These are phyloP conservation scores for Ailuropoda melanoleuca DNA, from an alignment of 2,113 vertebrate species.

Conservation along the genomic window DNA sequence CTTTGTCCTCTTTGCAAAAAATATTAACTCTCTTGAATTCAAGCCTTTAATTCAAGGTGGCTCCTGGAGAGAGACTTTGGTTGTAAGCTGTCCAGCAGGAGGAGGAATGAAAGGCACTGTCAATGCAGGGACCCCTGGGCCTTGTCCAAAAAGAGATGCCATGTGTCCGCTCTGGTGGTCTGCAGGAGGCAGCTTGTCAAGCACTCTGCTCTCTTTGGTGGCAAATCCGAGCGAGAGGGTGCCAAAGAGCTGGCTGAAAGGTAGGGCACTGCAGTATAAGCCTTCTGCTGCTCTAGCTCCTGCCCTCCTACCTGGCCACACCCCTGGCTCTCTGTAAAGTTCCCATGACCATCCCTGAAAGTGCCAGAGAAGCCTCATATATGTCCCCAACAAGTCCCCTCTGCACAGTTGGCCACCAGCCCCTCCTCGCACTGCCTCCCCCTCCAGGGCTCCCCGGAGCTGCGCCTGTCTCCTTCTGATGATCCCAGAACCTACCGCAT, in stretches of 20 bases:
- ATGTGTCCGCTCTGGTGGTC: not conserved
- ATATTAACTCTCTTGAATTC: not conserved
- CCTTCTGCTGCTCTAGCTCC: not conserved
- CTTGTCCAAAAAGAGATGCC: not conserved
- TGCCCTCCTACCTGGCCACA: not conserved
- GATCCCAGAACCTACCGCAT: too few relatives aligned
- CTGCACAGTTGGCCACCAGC: not conserved
- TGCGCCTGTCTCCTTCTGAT: not conserved
- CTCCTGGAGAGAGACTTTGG: not conserved
- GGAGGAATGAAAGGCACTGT: not conserved
- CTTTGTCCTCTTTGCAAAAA: constrained; percentile 1
- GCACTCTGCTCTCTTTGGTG: not conserved
- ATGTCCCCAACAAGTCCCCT: not conserved
- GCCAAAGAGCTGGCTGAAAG: not conserved
- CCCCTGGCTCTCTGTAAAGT: not conserved
- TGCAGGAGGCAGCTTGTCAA: not conserved
- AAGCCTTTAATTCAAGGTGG: not conserved
- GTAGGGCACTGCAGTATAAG: not conserved
- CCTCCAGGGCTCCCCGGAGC: not conserved
- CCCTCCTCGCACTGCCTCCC: not conserved
- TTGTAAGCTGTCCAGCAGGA: not conserved
- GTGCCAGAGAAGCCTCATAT: not conserved
- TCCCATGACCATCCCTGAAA: not conserved
- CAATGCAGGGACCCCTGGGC: not conserved
- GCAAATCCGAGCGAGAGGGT: not conserved